Conservation (phyloP, 2,113 vertebrate species). For the Ahaetulla prasina region DNA sequence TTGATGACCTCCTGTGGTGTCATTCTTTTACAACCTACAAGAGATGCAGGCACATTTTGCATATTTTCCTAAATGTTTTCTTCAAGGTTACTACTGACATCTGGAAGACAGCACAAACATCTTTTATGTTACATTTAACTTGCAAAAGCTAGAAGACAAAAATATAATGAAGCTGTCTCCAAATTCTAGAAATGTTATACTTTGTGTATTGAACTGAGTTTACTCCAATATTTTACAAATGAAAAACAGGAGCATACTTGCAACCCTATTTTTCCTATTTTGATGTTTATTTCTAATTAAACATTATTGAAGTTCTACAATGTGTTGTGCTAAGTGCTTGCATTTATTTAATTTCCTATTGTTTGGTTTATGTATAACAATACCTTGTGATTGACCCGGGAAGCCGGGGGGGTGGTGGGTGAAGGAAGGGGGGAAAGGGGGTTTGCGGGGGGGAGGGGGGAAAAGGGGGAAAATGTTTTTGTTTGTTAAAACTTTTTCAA, state of each 20-base stretch:
- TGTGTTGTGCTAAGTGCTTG: background rate
- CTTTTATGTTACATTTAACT: slow-evolving; percentile 10
- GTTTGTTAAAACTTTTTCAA: no score
- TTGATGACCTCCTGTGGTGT: slow-evolving; percentile 33
- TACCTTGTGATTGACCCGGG: no score
- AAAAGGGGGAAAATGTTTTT: no score
- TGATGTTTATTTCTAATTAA: background rate
- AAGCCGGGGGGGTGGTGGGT: no score
- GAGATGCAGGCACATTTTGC: slow-evolving; percentile 6
- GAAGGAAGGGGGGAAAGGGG: no score
- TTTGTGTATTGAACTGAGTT: background rate
- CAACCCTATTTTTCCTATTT: background rate
- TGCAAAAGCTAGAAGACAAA: slow-evolving; percentile 4
- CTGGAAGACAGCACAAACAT: slow-evolving; percentile 21
- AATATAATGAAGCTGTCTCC: background rate
- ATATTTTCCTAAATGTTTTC: slow-evolving; percentile 38
- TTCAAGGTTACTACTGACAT: slow-evolving; percentile 52
- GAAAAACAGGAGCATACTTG: background rate
- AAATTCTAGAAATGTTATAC: background rate
- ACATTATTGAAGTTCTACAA: background rate
- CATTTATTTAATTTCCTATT: background rate
- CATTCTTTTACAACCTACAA: slow-evolving; percentile 12
- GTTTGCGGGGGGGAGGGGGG: no score
- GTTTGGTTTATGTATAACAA: no score
- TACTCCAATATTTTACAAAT: background rate